phyloP scores from a whole-genome alignment of 2,113 vertebrate species.

The Nestor notabilis region DNA sequence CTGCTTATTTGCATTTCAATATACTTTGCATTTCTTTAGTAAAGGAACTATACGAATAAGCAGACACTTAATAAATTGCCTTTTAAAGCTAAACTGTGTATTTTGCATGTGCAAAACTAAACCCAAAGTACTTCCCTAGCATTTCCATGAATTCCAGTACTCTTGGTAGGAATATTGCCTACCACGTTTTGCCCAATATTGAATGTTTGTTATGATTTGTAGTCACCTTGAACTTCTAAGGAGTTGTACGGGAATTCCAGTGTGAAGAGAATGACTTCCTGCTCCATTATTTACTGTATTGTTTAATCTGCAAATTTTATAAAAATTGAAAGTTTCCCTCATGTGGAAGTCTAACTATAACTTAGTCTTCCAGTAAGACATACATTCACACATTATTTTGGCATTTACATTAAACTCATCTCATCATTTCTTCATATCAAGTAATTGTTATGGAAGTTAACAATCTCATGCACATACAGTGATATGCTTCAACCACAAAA shows the following conservation, averaged over 20 bases:
- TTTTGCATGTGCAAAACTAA: not conserved
- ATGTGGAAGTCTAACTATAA: not conserved
- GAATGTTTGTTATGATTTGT: not conserved
- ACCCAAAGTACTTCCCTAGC: not conserved
- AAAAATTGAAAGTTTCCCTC: not conserved
- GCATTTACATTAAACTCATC: not conserved
- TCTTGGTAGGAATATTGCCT: not conserved
- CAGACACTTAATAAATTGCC: not conserved
- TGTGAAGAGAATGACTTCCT: not conserved
- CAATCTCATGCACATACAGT: not conserved
- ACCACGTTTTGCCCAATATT: not conserved
- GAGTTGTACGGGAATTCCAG: not conserved
- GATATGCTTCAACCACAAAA: not conserved
- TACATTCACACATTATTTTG: not conserved
- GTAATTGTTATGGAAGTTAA: not conserved
- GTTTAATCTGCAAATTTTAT: not conserved
- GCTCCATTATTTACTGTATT: not conserved
- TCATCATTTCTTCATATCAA: not conserved
- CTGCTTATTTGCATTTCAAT: constrained; percentile 60
- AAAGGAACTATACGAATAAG: not conserved
- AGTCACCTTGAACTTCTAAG: not conserved
- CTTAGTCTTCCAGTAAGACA: not conserved
- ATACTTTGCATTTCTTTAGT: not conserved
- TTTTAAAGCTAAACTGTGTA: not conserved
- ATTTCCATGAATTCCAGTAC: not conserved